Evolutionary conservation across 2,113 vertebrate species (phyloP).

Genomic region (Papio anubis): DNA sequence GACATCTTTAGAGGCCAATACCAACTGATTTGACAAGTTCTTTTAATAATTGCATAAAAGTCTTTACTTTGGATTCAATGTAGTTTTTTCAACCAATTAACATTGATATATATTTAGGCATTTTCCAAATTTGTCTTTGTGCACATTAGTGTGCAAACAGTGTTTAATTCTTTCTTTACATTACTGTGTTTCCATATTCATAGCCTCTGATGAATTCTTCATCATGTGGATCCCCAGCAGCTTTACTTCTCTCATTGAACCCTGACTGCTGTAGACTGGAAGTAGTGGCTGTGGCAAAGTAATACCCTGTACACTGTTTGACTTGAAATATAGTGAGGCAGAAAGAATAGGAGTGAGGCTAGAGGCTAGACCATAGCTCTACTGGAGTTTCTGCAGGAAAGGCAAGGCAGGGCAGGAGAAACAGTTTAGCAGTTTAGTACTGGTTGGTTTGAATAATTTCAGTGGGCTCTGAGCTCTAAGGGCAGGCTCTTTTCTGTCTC

Average conservation of each 20-base stretch:
- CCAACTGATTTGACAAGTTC: not conserved
- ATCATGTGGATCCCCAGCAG: not conserved
- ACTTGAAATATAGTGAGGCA: not conserved
- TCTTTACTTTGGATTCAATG: not conserved
- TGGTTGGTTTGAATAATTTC: not conserved
- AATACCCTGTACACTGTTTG: not conserved
- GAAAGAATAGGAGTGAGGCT: not conserved
- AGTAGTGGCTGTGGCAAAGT: not conserved
- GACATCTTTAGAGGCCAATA: not conserved
- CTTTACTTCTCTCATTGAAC: not conserved
- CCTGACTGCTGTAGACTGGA: not conserved
- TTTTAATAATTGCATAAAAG: not conserved
- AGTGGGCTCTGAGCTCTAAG: not conserved
- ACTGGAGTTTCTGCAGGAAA: not conserved
- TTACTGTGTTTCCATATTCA: not conserved
- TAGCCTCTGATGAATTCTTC: not conserved
- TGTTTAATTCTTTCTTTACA: not conserved
- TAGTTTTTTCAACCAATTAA: not conserved
- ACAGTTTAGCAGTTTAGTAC: not conserved
- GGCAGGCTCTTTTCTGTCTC: not conserved
- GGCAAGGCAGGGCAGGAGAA: not conserved
- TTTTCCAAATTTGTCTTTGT: not conserved
- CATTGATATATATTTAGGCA: not conserved
- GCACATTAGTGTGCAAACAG: not conserved
- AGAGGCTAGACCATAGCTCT: not conserved